phyloP scores from a whole-genome alignment of 2,797 vertebrate genomes.

The Chelidonichthys spinosus region DNA sequence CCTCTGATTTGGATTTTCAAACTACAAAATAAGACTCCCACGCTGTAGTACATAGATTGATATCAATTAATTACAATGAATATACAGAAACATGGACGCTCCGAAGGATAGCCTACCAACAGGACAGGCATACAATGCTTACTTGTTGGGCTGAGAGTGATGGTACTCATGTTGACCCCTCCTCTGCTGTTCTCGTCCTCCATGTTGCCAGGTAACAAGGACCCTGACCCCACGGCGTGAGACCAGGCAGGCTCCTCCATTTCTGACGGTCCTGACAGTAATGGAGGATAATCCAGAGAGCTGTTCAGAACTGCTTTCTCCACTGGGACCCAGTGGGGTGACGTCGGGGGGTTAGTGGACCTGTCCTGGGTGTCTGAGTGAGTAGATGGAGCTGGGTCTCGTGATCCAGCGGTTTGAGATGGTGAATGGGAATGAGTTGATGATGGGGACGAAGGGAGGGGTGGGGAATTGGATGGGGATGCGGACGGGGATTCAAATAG shows the following conservation, averaged over 20 bases:
- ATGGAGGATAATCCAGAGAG: conserved; percentile 61
- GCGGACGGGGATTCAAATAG: conserved; percentile 20
- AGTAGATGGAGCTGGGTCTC: conserved; percentile 31
- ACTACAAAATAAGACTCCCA: neutral
- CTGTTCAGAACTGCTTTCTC: conserved; percentile 54
- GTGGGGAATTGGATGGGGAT: conserved; percentile 13
- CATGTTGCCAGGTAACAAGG: conserved; percentile 71
- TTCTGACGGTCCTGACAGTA: conserved; percentile 46
- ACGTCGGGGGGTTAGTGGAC: conserved; percentile 28
- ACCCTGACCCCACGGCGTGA: conserved; percentile 77
- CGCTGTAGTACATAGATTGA: neutral
- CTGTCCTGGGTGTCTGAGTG: conserved; percentile 40
- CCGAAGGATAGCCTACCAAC: neutral
- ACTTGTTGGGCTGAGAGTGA: conserved; percentile 69
- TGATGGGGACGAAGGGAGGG: conserved; percentile 27
- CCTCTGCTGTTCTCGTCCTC: conserved; percentile 72
- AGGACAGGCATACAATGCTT: conserved; percentile 27
- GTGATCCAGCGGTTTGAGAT: conserved; percentile 33
- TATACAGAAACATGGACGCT: neutral
- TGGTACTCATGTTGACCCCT: conserved; percentile 64
- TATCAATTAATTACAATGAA: neutral
- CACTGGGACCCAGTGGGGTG: conserved; percentile 60
- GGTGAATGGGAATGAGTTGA: conserved; percentile 10
- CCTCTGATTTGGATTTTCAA: neutral
- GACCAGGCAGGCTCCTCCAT: conserved; percentile 78